Evolutionary conservation across 2,113 vertebrate species (phyloP).

Genomic region (Brachyistius frenatus): DNA sequence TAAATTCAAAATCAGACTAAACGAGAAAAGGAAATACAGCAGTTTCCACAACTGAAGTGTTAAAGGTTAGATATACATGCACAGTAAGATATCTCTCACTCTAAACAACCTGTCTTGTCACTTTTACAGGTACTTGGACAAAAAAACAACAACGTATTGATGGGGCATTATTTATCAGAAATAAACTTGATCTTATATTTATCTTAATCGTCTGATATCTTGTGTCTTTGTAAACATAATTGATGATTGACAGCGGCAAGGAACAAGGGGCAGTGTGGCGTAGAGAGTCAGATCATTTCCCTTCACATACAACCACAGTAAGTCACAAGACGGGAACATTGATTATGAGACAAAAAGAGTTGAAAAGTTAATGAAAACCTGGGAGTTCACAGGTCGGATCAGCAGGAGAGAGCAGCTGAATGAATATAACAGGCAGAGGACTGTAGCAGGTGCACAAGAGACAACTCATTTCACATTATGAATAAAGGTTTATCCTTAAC

Average conservation of each 20-base stretch:
- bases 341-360: background rate
- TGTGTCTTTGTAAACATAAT: too few species aligned
- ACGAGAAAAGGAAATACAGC: background rate
- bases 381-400: background rate
- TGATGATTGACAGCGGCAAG: too few species aligned
- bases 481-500: background rate
- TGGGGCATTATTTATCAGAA: too few species aligned
- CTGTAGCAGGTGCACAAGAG: background rate
- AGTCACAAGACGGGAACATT: background rate
- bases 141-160: too few species aligned
- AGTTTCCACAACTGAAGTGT: background rate
- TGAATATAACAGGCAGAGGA: background rate
- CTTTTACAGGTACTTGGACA: too few species aligned
- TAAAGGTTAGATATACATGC: background rate
- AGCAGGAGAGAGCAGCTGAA: background rate
- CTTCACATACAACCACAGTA: background rate
- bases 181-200: too few species aligned
- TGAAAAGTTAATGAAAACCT: background rate
- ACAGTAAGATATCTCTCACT: too few species aligned
- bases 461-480: background rate
- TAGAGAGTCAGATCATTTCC: too few species aligned
- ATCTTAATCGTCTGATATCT: too few species aligned
- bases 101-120: too few species aligned
- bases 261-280: too few species aligned
- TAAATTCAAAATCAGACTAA: background rate